phyloP scores from a whole-genome alignment of 2,113 vertebrate genomes.

The Mungos mungo region DNA sequence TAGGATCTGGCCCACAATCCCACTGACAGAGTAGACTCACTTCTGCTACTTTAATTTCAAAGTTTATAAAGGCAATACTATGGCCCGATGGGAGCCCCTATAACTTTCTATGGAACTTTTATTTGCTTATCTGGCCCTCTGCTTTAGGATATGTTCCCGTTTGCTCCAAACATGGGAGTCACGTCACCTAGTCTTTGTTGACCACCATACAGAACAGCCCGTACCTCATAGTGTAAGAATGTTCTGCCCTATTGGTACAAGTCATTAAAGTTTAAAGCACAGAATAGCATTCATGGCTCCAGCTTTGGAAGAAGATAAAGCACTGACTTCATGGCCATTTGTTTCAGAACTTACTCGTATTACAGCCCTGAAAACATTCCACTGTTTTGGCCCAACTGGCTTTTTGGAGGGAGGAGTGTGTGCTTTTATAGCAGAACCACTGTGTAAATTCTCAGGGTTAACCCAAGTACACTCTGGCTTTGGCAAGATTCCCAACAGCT shows the following conservation, averaged over 20 bases:
- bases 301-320: constrained; percentile 60
- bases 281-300: constrained; percentile 29
- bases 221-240: constrained; percentile 8
- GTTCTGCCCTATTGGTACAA: background rate
- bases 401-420: constrained; percentile 1
- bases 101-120: background rate
- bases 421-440: background rate
- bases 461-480: background rate
- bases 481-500: constrained; percentile 53
- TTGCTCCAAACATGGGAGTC: background rate
- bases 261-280: constrained; percentile 50
- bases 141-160: background rate
- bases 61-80: background rate
- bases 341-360: constrained; percentile 61
- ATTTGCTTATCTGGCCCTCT: background rate
- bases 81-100: background rate
- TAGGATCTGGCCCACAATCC: background rate
- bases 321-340: constrained; percentile 26
- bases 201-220: background rate
- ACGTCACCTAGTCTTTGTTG: background rate
- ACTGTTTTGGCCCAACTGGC: constrained; percentile 25
- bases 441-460: background rate
- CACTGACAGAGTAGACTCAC: background rate
- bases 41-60: background rate
- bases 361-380: constrained; percentile 54